These are phyloP conservation scores for Eupsittula cactorum DNA, from an alignment of 2,113 vertebrate species.

Conservation along the genomic window DNA sequence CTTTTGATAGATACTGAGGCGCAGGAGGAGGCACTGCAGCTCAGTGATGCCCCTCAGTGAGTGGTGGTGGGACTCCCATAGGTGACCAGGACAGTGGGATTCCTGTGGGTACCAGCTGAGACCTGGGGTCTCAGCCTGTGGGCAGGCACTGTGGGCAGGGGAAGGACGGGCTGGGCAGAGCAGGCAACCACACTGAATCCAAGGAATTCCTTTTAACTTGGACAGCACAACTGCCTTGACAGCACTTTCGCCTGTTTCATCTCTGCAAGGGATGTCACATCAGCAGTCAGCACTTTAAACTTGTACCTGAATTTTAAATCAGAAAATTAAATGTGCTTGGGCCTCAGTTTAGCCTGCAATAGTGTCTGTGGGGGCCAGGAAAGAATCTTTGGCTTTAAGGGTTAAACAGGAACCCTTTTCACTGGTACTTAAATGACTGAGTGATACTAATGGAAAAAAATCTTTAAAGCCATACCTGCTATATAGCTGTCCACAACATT, in stretches of 20 bases:
- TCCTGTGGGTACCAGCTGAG: not conserved
- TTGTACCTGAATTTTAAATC: not conserved
- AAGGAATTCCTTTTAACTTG: not conserved
- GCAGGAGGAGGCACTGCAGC: not conserved
- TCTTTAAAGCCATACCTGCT: not conserved
- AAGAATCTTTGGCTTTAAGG: not conserved
- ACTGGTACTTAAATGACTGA: not conserved
- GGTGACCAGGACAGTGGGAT: not conserved
- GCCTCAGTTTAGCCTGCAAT: not conserved
- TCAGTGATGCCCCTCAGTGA: not conserved
- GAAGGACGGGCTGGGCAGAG: not conserved
- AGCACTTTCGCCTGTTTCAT: rapidly evolving
- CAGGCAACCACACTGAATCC: not conserved
- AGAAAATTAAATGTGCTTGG: not conserved
- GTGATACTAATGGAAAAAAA: not conserved
- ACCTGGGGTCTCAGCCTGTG: not conserved
- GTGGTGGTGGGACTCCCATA: not conserved
- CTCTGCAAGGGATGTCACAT: not conserved
- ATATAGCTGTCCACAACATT: not conserved
- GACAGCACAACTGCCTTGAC: rapidly evolving
- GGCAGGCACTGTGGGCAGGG: not conserved
- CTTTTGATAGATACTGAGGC: not conserved
- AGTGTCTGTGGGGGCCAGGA: not conserved
- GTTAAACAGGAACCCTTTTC: not conserved
- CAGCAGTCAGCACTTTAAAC: not conserved